phyloP scores from a whole-genome alignment of 2,113 vertebrate genomes.

The Megalops atlanticus region DNA sequence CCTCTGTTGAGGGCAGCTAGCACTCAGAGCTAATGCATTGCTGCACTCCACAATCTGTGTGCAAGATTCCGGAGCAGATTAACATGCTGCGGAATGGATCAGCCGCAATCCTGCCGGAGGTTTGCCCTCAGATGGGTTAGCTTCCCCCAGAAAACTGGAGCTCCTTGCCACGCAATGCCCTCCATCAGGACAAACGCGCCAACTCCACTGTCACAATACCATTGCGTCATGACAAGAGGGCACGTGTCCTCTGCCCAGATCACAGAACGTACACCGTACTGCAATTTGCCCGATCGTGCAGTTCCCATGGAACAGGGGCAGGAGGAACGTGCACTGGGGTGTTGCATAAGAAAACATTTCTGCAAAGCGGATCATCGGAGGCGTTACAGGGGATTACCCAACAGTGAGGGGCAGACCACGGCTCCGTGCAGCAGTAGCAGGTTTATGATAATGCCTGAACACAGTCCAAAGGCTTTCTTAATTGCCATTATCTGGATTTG shows the following conservation, averaged over 20 bases:
- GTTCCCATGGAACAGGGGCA: not conserved
- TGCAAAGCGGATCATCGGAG: not conserved
- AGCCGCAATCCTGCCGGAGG: slow-evolving; percentile 48
- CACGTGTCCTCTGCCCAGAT: not conserved
- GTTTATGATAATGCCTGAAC: not conserved
- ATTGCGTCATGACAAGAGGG: slow-evolving; percentile 30
- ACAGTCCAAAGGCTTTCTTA: not conserved
- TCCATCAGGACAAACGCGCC: not conserved
- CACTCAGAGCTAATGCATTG: not conserved
- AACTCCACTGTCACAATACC: not conserved
- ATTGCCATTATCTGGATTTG: too few relatives aligned
- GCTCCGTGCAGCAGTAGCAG: not conserved
- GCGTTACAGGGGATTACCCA: not conserved
- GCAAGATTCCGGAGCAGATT: slow-evolving; percentile 61
- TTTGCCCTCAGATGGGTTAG: slow-evolving; percentile 35
- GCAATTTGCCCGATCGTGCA: not conserved
- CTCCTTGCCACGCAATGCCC: not conserved
- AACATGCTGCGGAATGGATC: slow-evolving; percentile 55
- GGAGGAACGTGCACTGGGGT: not conserved
- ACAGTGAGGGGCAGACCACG: not conserved
- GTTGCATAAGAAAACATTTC: not conserved
- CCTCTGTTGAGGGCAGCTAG: not conserved
- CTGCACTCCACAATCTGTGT: not conserved
- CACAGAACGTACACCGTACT: not conserved
- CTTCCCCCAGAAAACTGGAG: not conserved